These are phyloP conservation scores for Ditula angustiorana DNA, from an alignment of 2,888 invertebrate species.

Conservation along the genomic window DNA sequence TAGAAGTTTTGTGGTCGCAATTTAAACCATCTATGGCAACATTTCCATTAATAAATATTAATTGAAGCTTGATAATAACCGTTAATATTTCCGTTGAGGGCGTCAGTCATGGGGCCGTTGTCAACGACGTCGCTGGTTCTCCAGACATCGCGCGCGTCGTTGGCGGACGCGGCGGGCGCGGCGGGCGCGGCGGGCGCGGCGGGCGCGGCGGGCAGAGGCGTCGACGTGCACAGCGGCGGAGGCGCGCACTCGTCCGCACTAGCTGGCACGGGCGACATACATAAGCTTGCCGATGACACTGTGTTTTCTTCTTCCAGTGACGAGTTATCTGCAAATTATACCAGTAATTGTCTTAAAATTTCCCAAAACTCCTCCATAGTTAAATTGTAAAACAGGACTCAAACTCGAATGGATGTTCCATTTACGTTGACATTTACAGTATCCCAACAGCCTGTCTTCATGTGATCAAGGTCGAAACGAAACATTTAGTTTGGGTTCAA, in stretches of 20 bases:
- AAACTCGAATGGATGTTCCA: no score
- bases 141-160: conserved; percentile 49
- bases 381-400: no score
- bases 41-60: background rate
- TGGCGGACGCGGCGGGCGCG: conserved; percentile 57
- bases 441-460: no score
- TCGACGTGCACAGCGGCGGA: conserved; percentile 56
- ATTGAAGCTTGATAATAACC: conserved; percentile 50
- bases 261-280: conserved; percentile 66
- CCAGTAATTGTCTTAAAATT: no score
- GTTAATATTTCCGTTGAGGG: conserved; percentile 69
- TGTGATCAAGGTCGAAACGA: no score
- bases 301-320: conserved; percentile 74
- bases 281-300: conserved; percentile 74
- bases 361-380: no score
- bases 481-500: no score
- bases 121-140: conserved; percentile 51
- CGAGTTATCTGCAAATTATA: conserved; percentile 58
- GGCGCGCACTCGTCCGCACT: conserved; percentile 42
- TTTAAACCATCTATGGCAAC: no score
- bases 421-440: no score
- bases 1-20: no score
- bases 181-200: conserved; percentile 52
- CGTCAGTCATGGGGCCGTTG: conserved; percentile 51
- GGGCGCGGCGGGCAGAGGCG: conserved; percentile 63